These are phyloP conservation scores for Dolichoris vasculosae DNA, from an alignment of 1,140 invertebrate genomes.

Conservation along the genomic window DNA sequence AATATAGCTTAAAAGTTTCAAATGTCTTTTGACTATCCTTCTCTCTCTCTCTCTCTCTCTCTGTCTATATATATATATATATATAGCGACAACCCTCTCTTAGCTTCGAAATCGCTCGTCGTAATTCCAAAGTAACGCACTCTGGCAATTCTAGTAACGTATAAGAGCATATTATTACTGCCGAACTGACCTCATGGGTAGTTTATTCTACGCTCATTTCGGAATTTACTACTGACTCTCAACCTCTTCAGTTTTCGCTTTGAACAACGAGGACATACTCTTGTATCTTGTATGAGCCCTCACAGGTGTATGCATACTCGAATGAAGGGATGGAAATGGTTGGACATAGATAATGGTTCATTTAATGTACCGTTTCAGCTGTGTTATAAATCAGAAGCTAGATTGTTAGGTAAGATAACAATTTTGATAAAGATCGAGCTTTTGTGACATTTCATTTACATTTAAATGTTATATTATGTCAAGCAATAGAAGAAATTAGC, in stretches of 20 bases:
- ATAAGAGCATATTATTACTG: constrained; percentile 68
- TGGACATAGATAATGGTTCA: neutral
- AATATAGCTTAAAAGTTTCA: too few species aligned
- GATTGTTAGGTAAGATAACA: neutral
- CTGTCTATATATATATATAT: neutral
- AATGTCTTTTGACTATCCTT: too few species aligned
- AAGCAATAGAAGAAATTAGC: neutral
- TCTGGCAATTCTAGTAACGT: constrained; percentile 59
- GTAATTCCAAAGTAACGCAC: neutral
- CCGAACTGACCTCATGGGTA: constrained; percentile 56
- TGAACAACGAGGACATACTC: neutral
- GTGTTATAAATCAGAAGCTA: neutral
- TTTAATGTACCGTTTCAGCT: neutral
- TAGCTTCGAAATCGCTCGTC: neutral
- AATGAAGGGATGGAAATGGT: neutral
- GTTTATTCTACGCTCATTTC: constrained; percentile 69
- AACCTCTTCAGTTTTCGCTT: neutral
- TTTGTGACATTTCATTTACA: neutral
- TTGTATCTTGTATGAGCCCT: neutral
- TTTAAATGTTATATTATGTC: neutral
- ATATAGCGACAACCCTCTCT: neutral
- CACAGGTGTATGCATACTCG: neutral
- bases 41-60: neutral
- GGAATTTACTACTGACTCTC: constrained; percentile 62
- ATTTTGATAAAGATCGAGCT: neutral